These are phyloP conservation scores for Exephanes ischioxanthus DNA, from an alignment of 2,888 invertebrate species.

Conservation along the genomic window DNA sequence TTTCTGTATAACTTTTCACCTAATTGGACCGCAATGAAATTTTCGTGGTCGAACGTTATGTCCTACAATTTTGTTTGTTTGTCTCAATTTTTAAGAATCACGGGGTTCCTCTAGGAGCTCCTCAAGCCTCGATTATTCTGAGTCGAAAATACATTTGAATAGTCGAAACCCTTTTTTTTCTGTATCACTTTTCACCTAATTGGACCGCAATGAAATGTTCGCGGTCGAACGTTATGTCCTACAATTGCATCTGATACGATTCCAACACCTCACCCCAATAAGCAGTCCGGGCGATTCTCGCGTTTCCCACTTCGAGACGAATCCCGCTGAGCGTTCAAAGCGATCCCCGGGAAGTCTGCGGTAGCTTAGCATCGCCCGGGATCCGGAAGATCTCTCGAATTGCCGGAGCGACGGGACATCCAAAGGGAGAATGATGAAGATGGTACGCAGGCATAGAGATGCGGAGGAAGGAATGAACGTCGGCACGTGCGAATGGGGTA, in stretches of 20 bases:
- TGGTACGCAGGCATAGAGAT: neutral
- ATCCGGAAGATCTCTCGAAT: slow-evolving; percentile 24
- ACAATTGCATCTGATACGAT: neutral
- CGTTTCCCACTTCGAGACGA: neutral
- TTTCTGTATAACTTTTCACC: neutral
- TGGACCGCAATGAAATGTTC: too few species aligned
- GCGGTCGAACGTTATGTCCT: too few species aligned
- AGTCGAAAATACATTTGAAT: too few species aligned
- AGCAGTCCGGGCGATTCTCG: neutral
- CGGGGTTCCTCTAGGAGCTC: too few species aligned
- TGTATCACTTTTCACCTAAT: too few species aligned
- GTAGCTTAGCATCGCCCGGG: neutral
- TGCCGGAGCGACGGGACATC: slow-evolving; percentile 12
- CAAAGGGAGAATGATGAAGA: slow-evolving; percentile 23
- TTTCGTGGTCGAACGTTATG: neutral
- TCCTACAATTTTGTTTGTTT: too few species aligned
- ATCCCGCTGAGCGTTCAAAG: slow-evolving; percentile 15
- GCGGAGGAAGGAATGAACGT: slow-evolving; percentile 35
- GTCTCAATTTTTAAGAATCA: too few species aligned
- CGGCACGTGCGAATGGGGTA: slow-evolving; percentile 40
- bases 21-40: neutral
- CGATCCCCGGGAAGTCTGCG: neutral
- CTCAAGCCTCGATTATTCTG: too few species aligned
- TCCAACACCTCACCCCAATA: neutral
- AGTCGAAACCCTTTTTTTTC: too few species aligned